These are phyloP conservation scores for Tylochromis polylepis DNA, from an alignment of 2,113 vertebrate species.

Conservation along the genomic window DNA sequence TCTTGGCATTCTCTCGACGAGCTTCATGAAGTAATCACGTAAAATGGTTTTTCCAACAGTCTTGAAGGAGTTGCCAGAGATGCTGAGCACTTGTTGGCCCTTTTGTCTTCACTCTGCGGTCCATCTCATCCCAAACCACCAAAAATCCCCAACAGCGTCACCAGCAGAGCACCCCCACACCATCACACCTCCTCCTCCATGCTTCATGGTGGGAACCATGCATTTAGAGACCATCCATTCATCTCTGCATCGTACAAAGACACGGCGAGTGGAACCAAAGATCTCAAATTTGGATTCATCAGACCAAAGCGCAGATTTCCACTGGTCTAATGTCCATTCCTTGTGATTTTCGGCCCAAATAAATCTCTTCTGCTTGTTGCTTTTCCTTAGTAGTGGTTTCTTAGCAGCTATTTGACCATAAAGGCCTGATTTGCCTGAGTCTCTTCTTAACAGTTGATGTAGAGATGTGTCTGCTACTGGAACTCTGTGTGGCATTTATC, in stretches of 20 bases:
- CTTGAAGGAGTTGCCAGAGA: neutral
- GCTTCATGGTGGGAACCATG: neutral
- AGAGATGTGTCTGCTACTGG: neutral
- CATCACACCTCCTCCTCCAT: neutral
- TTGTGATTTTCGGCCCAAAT: neutral
- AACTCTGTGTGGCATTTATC: neutral
- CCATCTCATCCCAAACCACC: neutral
- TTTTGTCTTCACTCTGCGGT: neutral
- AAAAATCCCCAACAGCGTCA: neutral
- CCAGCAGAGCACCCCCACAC: neutral
- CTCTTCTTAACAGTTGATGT: neutral
- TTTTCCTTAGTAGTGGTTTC: rapidly evolving
- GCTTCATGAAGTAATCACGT: neutral
- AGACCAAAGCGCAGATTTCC: neutral
- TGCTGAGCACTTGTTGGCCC: neutral
- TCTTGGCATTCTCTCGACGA: neutral
- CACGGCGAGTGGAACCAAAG: neutral
- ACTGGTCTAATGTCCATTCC: rapidly evolving
- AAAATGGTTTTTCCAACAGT: neutral
- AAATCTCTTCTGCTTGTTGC: neutral
- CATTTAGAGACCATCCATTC: neutral
- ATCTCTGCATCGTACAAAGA: rapidly evolving
- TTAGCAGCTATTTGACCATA: neutral
- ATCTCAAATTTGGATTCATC: neutral
- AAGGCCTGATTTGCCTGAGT: neutral